Base-by-base conservation (phyloP, 2,797 vertebrate genomes). In the Chanos chanos region DNA sequence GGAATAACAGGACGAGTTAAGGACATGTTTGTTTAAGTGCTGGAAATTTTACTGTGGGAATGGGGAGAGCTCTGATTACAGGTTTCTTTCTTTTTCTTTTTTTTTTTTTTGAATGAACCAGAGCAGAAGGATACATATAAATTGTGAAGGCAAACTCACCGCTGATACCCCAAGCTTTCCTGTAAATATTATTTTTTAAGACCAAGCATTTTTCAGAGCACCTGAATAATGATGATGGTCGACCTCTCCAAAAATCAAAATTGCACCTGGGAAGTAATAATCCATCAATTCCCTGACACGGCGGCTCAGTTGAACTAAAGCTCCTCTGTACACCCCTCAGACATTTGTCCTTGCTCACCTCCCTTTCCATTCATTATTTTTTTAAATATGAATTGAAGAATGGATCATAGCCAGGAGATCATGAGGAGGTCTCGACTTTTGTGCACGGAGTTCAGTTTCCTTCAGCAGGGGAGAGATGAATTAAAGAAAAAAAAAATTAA, bases 1-100 rank as follows among this genome's bases (percentile, higher is more conserved):
- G 80, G 61, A 74, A 70, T 69, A 81, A 82, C 72, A 82, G 57
- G 41, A 66, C 63, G 59, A 64, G 66, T 68, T 72, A 70, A 73
- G 67, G 63, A 77, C 58, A 52, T 75, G 70, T 76, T 79, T 76
- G 68, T 67, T 66, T 59, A 75, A 77, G 77, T n/a, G 64, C 45
- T 70, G 68, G 66, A 79, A 56, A 61, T 61, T 55, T 61, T 57
- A 59, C 54, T 10, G 50, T 48, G 66, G 64, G 69, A 74, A 66
- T 53, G 48, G 64, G 28, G 44, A 60, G 45, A 56, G 47, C 64
- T 73, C 62, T 73, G 55, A 72, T 76, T 73, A 64, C 74, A 63
- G 68, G 39, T 19, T 70, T n/a, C n/a, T n/a, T n/a, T n/a, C n/a
- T n/a, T n/a, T n/a, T n/a, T n/a, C n/a, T n/a, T n/a, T n/a, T n/a